Evolutionary conservation across 2,797 vertebrate genomes (phyloP).

Genomic region (Mus minutoides): DNA sequence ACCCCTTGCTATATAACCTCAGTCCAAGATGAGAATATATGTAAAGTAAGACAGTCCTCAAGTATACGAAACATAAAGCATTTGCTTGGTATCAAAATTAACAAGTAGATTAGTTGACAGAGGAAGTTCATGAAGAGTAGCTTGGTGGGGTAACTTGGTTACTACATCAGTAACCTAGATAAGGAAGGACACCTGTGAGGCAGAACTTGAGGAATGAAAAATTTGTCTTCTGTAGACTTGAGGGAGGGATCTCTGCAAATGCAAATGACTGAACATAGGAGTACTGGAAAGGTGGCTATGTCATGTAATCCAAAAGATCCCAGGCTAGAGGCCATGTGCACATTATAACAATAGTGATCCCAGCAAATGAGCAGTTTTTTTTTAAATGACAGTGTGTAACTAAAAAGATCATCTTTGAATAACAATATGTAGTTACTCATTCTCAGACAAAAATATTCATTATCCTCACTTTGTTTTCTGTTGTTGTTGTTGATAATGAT

Average conservation of each 20-base stretch:
- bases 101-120: background rate
- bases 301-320: background rate
- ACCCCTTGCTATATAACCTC: background rate
- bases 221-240: background rate
- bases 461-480: background rate
- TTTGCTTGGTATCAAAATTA: background rate
- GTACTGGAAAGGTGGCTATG: background rate
- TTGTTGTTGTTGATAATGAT: background rate
- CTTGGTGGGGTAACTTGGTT: background rate
- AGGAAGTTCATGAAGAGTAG: background rate
- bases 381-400: background rate
- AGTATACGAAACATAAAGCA: background rate
- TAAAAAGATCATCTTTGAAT: background rate
- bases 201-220: background rate
- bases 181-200: background rate
- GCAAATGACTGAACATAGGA: background rate
- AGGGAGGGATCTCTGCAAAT: background rate
- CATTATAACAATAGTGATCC: background rate
- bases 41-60: background rate
- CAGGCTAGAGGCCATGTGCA: background rate
- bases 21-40: background rate
- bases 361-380: background rate
- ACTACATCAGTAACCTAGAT: background rate
- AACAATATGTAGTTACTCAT: background rate
- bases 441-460: conserved; percentile 26